phyloP scores from a whole-genome alignment of 2,888 invertebrate genomes.

The Drosophila subsilvestris region DNA sequence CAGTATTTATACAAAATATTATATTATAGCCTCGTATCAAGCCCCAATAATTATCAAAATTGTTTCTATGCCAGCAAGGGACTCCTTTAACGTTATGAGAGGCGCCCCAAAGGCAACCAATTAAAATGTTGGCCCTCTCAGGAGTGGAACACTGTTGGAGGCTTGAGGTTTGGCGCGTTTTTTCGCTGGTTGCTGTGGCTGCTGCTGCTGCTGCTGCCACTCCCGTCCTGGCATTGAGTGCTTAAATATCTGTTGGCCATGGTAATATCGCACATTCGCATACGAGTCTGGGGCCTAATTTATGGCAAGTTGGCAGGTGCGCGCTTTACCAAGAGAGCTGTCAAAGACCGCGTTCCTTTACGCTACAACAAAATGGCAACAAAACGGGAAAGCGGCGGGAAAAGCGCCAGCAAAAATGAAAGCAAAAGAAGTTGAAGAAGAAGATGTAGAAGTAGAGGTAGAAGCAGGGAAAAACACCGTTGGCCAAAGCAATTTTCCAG shows the following conservation, averaged over 20 bases:
- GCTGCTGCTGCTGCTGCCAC: slow-evolving; percentile 16
- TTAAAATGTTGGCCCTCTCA: background rate
- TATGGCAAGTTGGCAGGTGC: slow-evolving; percentile 81
- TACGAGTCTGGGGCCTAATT: slow-evolving; percentile 66
- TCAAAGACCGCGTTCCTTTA: slow-evolving; percentile 67
- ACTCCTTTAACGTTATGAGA: background rate
- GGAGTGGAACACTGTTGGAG: slow-evolving; percentile 28
- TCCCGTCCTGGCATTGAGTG: slow-evolving; percentile 46
- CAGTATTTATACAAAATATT: too few species aligned
- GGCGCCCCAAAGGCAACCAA: background rate
- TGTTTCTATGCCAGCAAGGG: background rate
- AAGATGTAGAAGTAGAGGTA: background rate
- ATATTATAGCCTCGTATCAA: background rate
- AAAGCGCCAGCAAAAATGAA: slow-evolving; percentile 47
- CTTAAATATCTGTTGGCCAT: slow-evolving; percentile 30
- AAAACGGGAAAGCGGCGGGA: slow-evolving; percentile 44
- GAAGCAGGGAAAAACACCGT: slow-evolving; percentile 20
- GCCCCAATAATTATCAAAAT: background rate
- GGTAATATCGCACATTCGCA: slow-evolving; percentile 38
- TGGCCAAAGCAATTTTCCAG: slow-evolving; percentile 40
- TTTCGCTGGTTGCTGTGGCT: slow-evolving; percentile 4
- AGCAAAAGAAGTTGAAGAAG: slow-evolving; percentile 1
- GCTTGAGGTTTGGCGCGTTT: slow-evolving; percentile 62
- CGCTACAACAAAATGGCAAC: slow-evolving; percentile 22
- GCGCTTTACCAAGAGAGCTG: slow-evolving; percentile 71